Evolutionary conservation across 2,113 vertebrate genomes (phyloP), one percentile per base, ranked within the genome.

Genomic region (Eudyptes chrysolophus): DNA sequence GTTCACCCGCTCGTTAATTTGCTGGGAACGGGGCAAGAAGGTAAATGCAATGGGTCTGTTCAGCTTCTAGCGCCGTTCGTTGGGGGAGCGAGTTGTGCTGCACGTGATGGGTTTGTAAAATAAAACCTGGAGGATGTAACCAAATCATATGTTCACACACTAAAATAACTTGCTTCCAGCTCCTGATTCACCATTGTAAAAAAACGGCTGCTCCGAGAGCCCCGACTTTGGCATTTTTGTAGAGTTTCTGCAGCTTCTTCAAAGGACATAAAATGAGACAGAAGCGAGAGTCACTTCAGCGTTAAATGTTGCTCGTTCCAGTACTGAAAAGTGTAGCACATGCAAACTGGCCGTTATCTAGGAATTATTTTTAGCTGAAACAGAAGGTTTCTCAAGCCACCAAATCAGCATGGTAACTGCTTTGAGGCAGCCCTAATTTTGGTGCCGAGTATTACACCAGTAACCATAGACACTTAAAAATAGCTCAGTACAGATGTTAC

Each of bases 281-380:
- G 74, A 34, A 61, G n/a, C 2, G 3, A 58, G 69, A 65, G 82
- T 24, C 60, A 15, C 82, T 54, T 15, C 2, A 60, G 68, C 2
- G 5, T 58, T 34, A 36, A 64, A 34, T 1, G 27, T 4, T 38
- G 75, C 87, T 78, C 16, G 32, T 82, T 88, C 81, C 54, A 46
- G 85, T 84, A 92, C 86, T 94, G 92, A 84, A 92, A 94, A 93
- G 85, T 36, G 24, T 6, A 44, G 32, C 15, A 1, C 13, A 80
- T 62, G 95, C 85, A 58, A 69, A 48, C 61, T 0, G 42, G 51
- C 94, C 83, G 85, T 97, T 94, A 96, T 96, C 96, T 90, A 96
- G 97, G 96, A 92, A 97, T 94, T 97, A 96, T 98, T 98, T 98
- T 96, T 97, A 96, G 94, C 94, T 52, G 68, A 95, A 94, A 65